Base-by-base conservation (phyloP, 2,797 vertebrate species). In the Spondyliosoma cantharus region DNA sequence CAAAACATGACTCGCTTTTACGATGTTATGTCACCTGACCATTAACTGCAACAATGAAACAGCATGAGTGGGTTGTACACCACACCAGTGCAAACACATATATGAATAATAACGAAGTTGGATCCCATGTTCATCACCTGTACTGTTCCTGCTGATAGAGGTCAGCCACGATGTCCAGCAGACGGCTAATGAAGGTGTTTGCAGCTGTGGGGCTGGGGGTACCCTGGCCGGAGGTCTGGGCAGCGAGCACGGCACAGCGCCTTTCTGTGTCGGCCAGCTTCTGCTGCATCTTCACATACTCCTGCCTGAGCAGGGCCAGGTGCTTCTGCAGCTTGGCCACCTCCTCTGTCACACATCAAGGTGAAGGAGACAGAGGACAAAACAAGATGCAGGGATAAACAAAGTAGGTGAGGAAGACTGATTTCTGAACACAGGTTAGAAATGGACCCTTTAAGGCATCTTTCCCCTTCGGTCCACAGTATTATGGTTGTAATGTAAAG, bases 251-350 rank as follows among this genome's bases (percentile, higher is more conserved):
- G 0, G 92, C 95, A 58, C 97, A 99, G 69, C 94, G 96, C 90
- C 97, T 95, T 83, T 99, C 98, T 0, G 97, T 98, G 87, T 99
- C 97, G 0, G 96, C 97, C 77, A 99, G 89, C 86, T 97, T 98
- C 95, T 97, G 97, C 95, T 99, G 98, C 95, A 99, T 95, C 93
- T 98, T 99, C 87, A 99, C 98, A 17, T 99, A 99, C 92, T 99
- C 98, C 94, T 99, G 97, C 86, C 98, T 95, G 71, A 99, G 96
- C 90, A 99, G 96, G 92, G 96, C 93, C 93, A 99, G 95, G 91
- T 99, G 98, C 95, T 99, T 99, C 91, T 99, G 97, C 95, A 99
- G 94, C 95, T 99, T 99, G 94, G 97, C 96, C 95, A 99, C 98
- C 95, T 99, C 98, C 95, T 99, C 98, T 99, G 96, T 61, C 0